phyloP scores from a whole-genome alignment of 2,113 vertebrate species.

The Brachyhypopomus gauderio region DNA sequence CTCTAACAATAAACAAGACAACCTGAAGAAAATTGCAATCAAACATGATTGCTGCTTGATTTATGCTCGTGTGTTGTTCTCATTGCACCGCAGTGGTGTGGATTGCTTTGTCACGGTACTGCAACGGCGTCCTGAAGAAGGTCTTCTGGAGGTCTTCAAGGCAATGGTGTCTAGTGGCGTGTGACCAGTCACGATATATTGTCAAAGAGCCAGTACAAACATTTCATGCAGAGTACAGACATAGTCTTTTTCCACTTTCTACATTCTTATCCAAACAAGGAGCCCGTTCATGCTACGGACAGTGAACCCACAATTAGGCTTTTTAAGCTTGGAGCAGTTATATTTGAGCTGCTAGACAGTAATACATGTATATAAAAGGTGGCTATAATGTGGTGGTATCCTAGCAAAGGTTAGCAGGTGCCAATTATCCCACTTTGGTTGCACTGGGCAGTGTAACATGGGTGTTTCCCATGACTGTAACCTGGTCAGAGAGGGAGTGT shows the following conservation, averaged over 20 bases:
- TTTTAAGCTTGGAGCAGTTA: conserved; percentile 18
- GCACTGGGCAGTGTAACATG: conserved; percentile 30
- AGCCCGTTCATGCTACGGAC: background rate
- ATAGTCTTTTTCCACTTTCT: conserved; percentile 28
- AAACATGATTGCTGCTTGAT: background rate
- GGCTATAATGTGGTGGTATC: conserved; percentile 37
- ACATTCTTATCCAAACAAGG: conserved; percentile 18
- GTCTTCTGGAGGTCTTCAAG: background rate
- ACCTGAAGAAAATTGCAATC: background rate
- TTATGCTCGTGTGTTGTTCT: background rate
- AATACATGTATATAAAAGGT: conserved; percentile 29
- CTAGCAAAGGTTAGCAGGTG: conserved; percentile 32
- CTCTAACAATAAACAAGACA: background rate
- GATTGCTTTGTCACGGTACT: too few species aligned
- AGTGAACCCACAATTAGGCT: background rate
- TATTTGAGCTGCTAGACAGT: conserved; percentile 30
- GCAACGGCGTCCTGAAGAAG: background rate
- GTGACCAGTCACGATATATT: too few species aligned
- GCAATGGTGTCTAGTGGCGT: background rate
- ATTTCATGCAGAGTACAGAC: background rate
- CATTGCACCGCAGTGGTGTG: background rate
- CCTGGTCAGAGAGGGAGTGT: conserved; percentile 19
- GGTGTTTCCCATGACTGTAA: conserved; percentile 37
- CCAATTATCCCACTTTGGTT: conserved; percentile 29
- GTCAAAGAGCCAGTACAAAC: too few species aligned